A percentile compares a stretch with the other conserved stretches of the same genome.
Conservation (phyloP, 2,797 vertebrate genomes). For the Bovichtus diacanthus region DNA sequence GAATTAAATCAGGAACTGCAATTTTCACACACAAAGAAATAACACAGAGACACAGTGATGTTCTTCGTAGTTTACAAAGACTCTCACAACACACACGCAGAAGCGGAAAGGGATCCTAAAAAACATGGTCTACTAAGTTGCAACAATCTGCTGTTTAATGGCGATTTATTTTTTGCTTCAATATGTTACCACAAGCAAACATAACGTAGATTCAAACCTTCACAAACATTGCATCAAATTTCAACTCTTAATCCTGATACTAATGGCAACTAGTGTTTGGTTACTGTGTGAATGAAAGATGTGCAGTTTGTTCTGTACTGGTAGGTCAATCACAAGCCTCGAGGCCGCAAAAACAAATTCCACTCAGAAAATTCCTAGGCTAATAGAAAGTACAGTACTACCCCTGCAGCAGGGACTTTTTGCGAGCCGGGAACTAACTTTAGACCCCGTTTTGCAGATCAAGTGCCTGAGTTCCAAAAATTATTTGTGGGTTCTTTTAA, state of each 20-base stretch:
- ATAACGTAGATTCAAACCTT: too few relatives aligned
- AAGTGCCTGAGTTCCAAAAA: background rate
- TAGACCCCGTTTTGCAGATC: too few relatives aligned
- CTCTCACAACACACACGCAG: background rate
- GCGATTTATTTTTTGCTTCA: background rate
- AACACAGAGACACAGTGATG: background rate
- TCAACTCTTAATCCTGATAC: too few relatives aligned
- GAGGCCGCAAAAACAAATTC: background rate
- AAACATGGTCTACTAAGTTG: background rate
- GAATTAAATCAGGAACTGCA: background rate
- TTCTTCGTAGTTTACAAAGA: background rate
- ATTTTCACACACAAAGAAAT: background rate
- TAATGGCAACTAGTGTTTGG: too few relatives aligned
- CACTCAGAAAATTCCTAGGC: background rate
- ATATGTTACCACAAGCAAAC: background rate
- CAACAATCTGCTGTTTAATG: too few relatives aligned
- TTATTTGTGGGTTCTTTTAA: background rate
- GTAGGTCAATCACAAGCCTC: background rate
- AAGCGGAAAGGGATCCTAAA: background rate
- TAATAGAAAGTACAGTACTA: background rate
- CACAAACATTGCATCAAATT: too few relatives aligned
- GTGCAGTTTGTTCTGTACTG: background rate
- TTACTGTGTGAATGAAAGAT: background rate
- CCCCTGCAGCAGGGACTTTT: background rate
- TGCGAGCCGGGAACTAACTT: background rate